Percentiles rank a stretch among this genome's conserved stretches.
Conservation (phyloP, 2,888 invertebrate species). For the Coenonympha arcania region DNA sequence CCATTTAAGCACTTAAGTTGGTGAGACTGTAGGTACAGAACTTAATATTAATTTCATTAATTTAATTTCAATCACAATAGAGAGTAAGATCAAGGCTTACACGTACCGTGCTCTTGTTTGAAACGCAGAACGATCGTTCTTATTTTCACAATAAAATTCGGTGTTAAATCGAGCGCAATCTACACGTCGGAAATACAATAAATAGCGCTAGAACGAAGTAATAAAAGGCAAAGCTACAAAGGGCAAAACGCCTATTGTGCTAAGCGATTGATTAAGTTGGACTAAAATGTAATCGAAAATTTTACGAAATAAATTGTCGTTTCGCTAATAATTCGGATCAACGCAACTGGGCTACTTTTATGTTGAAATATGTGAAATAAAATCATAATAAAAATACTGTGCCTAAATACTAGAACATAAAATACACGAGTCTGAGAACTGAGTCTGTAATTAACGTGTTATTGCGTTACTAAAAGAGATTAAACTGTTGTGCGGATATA, state of each 20-base stretch:
- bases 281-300: background rate
- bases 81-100: slow-evolving; percentile 1
- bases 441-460: no score
- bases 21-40: background rate
- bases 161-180: background rate
- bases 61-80: background rate
- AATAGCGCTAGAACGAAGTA: slow-evolving; percentile 4
- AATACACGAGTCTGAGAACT: no score
- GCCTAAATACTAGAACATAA: background rate
- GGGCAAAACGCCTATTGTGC: slow-evolving; percentile 1
- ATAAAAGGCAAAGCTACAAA: slow-evolving; percentile 2
- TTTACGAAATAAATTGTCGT: background rate
- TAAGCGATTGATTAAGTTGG: slow-evolving; percentile 1
- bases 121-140: background rate
- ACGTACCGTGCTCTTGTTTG: background rate
- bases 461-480: no score
- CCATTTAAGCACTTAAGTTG: no score
- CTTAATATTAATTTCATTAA: background rate
- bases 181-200: slow-evolving; percentile 7
- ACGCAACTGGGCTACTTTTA: background rate
- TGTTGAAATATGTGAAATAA: background rate
- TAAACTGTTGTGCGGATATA: no score
- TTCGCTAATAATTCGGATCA: background rate
- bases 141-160: slow-evolving; percentile 5
- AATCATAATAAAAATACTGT: background rate